Conservation (phyloP, 2,113 vertebrate species). For the Aythya baeri region DNA sequence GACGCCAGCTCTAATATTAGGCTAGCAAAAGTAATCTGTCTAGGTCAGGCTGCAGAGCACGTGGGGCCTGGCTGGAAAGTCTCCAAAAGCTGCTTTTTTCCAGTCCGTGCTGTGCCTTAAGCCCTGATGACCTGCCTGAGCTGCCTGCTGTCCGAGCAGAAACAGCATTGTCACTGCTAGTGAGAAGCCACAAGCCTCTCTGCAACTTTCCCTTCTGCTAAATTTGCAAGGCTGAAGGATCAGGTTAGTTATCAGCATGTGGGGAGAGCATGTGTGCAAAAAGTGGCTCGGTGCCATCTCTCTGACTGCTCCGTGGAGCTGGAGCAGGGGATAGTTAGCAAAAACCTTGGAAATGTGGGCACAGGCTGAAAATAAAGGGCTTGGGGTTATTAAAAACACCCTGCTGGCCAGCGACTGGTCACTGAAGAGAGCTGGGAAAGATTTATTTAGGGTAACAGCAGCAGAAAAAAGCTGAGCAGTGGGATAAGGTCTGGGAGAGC, state of each 20-base stretch:
- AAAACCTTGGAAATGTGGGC: not conserved
- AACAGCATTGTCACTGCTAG: too few species aligned
- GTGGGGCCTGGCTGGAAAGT: not conserved
- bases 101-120: not conserved
- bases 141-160: not conserved
- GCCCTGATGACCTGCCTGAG: not conserved
- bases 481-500: not conserved
- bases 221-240: not conserved
- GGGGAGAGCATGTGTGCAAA: not conserved
- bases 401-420: not conserved
- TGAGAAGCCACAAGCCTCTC: not conserved
- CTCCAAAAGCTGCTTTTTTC: not conserved
- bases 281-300: not conserved
- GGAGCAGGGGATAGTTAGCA: not conserved
- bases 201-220: not conserved
- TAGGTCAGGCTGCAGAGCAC: not conserved
- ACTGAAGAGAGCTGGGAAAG: not conserved
- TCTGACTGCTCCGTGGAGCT: not conserved
- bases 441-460: not conserved
- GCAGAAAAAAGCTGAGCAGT: not conserved
- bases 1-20: conserved; percentile 1
- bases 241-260: accelerated
- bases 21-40: conserved; percentile 24
- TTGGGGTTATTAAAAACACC: accelerated
- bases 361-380: not conserved